Base-by-base conservation (phyloP, 2,113 vertebrate species). In the Tylochromis polylepis region DNA sequence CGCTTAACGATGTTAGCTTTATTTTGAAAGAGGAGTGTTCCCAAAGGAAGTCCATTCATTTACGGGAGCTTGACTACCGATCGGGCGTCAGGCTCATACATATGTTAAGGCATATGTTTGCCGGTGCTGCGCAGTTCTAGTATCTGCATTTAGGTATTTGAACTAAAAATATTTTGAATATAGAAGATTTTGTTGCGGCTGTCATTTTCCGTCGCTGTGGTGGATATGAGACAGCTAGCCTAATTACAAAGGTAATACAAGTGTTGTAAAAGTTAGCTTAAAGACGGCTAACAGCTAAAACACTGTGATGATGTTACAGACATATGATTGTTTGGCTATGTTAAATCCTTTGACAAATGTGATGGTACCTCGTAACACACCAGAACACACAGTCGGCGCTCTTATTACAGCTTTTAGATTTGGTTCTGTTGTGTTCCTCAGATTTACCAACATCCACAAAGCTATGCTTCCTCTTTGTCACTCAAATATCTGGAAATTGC, bases 181-280 rank as follows among this genome's bases (percentile, higher is more conserved):
- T 2, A 53, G 5, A 14, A 6, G 2, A 24, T 11, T 4, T 79
- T 82, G 67, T 22, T 12, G 27, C 72, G 46, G 20, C 15, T n/a
- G 24, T 49, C 10, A 11, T 38, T 29, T 10, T 14, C n/a, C 2
- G 15, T 43, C 7, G 29, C 9, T 11, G 53, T 77, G 53, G 14
- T 60, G 15, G 82, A 79, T 7, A 22, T 49, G 79, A 53, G 27
- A 77, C 56, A 85, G 31, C 8, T 36, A 15, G 20, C 8, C 10
- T 80, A 60, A 79, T 20, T 8, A 81, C 84, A 5, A 85, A 84
- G 93, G 90, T 93, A 92, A 89, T 36, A 5, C 62, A 6, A 6
- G 53, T 46, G 15, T 58, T 36, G 22, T 56, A 18, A 90, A 80
- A 70, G 79, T 60, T 67, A 87, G 56, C 78, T 53, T 55, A 49